phyloP scores from a whole-genome alignment of 1,140 invertebrate species.

The Oncopodura yosiiana region DNA sequence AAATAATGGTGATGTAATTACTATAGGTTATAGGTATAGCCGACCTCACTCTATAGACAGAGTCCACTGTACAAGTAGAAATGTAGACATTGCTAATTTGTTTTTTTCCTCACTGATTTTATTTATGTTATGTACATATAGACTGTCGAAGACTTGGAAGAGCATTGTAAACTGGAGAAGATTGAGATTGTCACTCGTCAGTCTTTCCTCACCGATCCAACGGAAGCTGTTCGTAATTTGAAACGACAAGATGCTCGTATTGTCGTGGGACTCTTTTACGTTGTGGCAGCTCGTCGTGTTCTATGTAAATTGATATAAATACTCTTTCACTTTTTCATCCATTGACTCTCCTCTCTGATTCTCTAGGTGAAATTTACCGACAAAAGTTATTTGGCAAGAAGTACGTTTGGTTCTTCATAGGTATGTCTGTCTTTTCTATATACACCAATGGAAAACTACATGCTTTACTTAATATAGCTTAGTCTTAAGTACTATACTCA shows the following conservation, averaged over 20 bases:
- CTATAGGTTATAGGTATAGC: too few species aligned
- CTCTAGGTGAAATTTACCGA: constrained; percentile 92
- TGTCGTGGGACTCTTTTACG: constrained; percentile 96
- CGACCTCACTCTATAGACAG: too few species aligned
- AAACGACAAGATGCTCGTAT: constrained; percentile 88
- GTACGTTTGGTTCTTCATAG: constrained; percentile 99
- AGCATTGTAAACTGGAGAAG: constrained; percentile 79
- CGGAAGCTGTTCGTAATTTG: constrained; percentile 89
- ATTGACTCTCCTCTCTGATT: too few species aligned
- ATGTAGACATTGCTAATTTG: not conserved
- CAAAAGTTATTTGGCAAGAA: constrained; percentile 88
- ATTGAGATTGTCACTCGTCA: constrained; percentile 94
- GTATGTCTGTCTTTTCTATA: constrained; percentile 50
- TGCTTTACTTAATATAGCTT: too few species aligned
- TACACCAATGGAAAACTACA: too few species aligned
- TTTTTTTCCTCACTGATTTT: not conserved
- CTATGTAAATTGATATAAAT: too few species aligned
- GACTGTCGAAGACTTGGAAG: constrained; percentile 95
- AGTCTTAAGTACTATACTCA: too few species aligned
- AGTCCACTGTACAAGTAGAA: too few species aligned
- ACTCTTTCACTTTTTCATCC: too few species aligned
- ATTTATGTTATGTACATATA: constrained; percentile 42
- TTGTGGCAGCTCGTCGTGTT: constrained; percentile 86
- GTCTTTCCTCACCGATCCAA: constrained; percentile 92
- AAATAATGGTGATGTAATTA: too few species aligned